phyloP scores from a whole-genome alignment of 2,888 invertebrate genomes.

The Chymomyza amoena region DNA sequence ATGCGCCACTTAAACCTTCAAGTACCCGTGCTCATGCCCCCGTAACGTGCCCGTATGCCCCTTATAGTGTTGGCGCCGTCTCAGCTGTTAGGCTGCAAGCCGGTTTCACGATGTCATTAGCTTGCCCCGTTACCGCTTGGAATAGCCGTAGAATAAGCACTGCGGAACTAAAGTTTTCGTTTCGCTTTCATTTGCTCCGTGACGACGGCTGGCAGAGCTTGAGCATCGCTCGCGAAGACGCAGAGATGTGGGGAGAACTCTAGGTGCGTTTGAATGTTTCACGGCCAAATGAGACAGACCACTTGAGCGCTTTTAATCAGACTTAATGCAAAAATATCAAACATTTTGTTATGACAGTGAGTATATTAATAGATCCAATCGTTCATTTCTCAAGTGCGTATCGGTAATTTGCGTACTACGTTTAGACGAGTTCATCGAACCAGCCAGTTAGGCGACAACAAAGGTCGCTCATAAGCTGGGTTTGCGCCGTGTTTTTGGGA shows the following conservation, averaged over 20 bases:
- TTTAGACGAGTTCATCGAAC: slow-evolving; percentile 59
- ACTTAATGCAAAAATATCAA: slow-evolving; percentile 59
- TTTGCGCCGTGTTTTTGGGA: slow-evolving; percentile 28
- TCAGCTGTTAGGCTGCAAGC: slow-evolving; percentile 37
- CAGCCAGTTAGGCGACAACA: slow-evolving; percentile 25
- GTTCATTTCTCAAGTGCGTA: slow-evolving; percentile 34
- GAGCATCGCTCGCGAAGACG: neutral
- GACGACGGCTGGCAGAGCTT: slow-evolving; percentile 12
- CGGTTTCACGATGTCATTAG: slow-evolving; percentile 33
- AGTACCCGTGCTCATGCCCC: slow-evolving; percentile 45
- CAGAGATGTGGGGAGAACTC: neutral
- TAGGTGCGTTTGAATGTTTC: slow-evolving; percentile 47
- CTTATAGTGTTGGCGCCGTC: slow-evolving; percentile 20
- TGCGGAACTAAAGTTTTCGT: slow-evolving; percentile 62
- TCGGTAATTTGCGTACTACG: slow-evolving; percentile 70
- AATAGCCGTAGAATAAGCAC: slow-evolving; percentile 19
- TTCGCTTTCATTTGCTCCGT: slow-evolving; percentile 59
- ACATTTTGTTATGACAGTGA: slow-evolving; percentile 43
- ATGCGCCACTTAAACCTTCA: slow-evolving; percentile 65
- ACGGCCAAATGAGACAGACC: slow-evolving; percentile 57
- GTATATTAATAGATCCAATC: slow-evolving; percentile 28
- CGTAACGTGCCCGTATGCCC: slow-evolving; percentile 29
- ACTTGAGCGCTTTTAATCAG: slow-evolving; percentile 45
- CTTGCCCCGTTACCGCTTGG: neutral
- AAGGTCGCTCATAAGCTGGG: slow-evolving; percentile 49